Evolutionary conservation across 1,140 invertebrate genomes (phyloP).

Genomic region (Hesperophylax magnus): DNA sequence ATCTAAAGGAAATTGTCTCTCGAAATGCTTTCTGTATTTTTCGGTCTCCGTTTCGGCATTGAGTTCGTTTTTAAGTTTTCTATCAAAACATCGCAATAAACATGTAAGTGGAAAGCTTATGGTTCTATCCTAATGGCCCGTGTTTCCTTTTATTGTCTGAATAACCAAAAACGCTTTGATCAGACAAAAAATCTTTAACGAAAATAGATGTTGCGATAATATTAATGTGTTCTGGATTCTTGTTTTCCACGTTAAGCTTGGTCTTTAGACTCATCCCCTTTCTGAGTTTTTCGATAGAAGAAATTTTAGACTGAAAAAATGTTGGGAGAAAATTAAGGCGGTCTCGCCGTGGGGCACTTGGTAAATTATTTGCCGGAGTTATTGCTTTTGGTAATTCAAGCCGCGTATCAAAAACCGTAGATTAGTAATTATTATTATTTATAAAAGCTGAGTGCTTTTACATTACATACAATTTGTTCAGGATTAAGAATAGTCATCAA

Average conservation of each 20-base stretch:
- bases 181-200: neutral
- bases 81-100: constrained; percentile 20
- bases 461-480: neutral
- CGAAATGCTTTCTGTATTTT: constrained; percentile 21
- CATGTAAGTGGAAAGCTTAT: neutral
- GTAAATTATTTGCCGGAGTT: constrained; percentile 27
- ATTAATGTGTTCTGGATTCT: neutral
- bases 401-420: constrained; percentile 24
- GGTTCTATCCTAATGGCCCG: neutral
- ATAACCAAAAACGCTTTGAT: constrained; percentile 5
- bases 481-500: no score
- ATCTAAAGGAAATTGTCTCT: constrained; percentile 15
- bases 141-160: neutral
- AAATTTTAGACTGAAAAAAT: constrained; percentile 12
- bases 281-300: neutral
- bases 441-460: constrained; percentile 7
- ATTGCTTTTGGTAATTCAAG: constrained; percentile 31
- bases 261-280: neutral
- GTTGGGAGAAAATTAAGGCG: constrained; percentile 10
- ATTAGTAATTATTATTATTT: constrained; percentile 33
- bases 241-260: neutral
- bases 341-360: constrained; percentile 16
- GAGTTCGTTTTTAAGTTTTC: neutral
- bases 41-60: neutral
- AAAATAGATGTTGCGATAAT: neutral